Evolutionary conservation across 2,888 invertebrate genomes (phyloP).

Genomic region (Lottia gigantea): DNA sequence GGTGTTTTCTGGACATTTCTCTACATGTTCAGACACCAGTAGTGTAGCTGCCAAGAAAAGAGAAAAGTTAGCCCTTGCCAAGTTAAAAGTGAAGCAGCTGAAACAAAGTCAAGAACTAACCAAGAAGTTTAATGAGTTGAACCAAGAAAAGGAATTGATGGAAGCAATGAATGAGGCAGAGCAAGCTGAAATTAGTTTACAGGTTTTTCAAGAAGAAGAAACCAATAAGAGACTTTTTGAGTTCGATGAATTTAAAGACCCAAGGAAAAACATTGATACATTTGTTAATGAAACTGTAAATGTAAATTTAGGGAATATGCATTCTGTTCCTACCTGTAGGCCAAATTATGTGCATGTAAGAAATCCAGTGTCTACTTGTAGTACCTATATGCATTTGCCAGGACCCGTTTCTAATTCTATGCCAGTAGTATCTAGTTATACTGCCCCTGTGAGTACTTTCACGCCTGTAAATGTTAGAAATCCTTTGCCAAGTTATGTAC

Average conservation of each 20-base stretch:
- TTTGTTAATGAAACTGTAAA: no score
- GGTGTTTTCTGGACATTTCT: neutral
- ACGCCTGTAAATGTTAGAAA: neutral
- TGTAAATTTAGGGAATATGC: no score
- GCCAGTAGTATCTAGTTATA: neutral
- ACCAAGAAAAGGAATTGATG: constrained; percentile 4
- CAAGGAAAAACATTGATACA: no score
- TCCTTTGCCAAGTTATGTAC: neutral
- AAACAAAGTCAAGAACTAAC: neutral
- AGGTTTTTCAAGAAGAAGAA: neutral
- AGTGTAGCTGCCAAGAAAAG: neutral
- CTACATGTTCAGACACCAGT: neutral
- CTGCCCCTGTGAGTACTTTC: neutral
- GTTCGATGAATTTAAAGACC: no score
- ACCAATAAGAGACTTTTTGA: neutral
- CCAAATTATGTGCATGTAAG: no score
- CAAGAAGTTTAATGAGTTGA: neutral
- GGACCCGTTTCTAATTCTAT: neutral
- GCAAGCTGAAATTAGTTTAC: neutral
- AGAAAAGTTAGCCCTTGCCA: neutral
- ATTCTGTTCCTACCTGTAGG: no score
- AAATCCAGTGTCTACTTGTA: no score
- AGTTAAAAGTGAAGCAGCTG: neutral
- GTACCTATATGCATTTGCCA: no score
- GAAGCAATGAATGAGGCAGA: neutral